phyloP scores from a whole-genome alignment of 2,797 vertebrate species.

The Cuculus canorus region DNA sequence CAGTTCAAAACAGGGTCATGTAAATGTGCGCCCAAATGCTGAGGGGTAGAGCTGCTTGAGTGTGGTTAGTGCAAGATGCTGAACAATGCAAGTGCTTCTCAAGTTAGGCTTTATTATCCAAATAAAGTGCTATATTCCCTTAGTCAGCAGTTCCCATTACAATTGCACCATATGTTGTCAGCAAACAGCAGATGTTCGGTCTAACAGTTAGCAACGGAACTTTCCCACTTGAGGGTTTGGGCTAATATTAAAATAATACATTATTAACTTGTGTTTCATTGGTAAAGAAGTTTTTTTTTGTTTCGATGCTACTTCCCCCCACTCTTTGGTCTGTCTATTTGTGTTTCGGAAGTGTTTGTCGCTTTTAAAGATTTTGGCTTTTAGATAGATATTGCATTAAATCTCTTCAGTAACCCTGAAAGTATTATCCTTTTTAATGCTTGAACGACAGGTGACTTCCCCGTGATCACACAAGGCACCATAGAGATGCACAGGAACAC shows the following conservation, averaged over 20 bases:
- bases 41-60: neutral
- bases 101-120: neutral
- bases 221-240: neutral
- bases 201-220: constrained; percentile 34
- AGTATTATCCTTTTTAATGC: neutral
- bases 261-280: neutral
- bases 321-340: neutral
- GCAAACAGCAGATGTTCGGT: constrained; percentile 21
- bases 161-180: constrained; percentile 15
- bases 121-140: neutral
- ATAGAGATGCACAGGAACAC: neutral
- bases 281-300: neutral
- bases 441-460: neutral
- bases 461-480: neutral
- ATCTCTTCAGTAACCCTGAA: neutral
- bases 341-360: neutral
- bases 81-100: neutral
- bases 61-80: neutral
- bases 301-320: neutral
- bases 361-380: neutral
- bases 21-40: neutral
- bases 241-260: constrained; percentile 1
- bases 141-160: constrained; percentile 19
- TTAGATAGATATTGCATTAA: neutral
- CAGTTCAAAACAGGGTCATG: neutral